Evolutionary conservation across 53 echinoderm and acorn worm species (phyloP).

Genomic region (Hippasteria phrygiana): DNA sequence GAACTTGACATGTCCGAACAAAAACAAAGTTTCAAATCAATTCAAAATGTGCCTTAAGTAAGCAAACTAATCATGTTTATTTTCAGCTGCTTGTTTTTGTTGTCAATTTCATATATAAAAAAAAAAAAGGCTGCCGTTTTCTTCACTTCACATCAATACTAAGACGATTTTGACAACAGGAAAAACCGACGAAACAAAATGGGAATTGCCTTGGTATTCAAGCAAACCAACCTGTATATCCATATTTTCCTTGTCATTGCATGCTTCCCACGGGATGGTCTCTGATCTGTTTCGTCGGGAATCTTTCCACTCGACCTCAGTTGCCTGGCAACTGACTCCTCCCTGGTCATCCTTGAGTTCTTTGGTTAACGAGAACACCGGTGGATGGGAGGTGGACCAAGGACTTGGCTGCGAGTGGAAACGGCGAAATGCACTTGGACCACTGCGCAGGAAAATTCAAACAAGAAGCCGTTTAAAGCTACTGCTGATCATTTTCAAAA

Average conservation of each 20-base stretch:
- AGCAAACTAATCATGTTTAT: no score
- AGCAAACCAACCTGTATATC: constrained; percentile 15
- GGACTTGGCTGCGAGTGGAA: constrained; percentile 73
- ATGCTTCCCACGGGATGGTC: constrained; percentile 49
- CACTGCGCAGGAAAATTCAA: constrained; percentile 42
- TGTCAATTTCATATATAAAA: no score
- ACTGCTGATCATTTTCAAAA: no score
- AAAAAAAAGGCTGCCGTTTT: no score
- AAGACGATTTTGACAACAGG: no score
- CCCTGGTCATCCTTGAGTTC: constrained; percentile 26
- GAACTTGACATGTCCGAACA: no score
- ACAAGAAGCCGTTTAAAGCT: no score
- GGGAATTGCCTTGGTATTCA: not conserved
- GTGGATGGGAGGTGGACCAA: not conserved
- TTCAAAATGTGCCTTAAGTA: no score
- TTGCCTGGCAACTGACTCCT: constrained; percentile 8
- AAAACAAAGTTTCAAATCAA: no score
- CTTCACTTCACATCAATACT: no score
- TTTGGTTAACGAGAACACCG: constrained; percentile 9
- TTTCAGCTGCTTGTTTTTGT: no score
- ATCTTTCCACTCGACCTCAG: not conserved
- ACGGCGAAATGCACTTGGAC: constrained; percentile 60
- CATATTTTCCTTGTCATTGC: constrained; percentile 44
- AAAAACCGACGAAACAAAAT: no score
- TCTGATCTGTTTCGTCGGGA: constrained; percentile 2